Evolutionary conservation across 2,888 invertebrate species (phyloP), one percentile per base, ranked within the genome.

Genomic region (Drosophila meridionalis): DNA sequence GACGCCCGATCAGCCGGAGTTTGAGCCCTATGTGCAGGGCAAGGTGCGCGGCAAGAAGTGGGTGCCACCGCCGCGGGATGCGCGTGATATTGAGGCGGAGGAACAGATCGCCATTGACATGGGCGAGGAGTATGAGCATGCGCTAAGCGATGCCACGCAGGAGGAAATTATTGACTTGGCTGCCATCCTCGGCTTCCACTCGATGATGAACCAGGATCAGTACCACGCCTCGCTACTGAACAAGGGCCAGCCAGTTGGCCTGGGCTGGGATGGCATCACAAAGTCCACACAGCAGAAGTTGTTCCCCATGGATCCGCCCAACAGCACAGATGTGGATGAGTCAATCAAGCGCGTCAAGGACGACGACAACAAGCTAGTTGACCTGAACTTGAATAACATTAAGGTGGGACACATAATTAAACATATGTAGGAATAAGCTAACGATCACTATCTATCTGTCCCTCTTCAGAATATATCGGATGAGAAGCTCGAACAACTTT

Each of bases 121-220:
- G 93, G 98, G 98, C 74, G 98, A 98, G 91, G 98, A 98, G 93
- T 98, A 98, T 92, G 98, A 98, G 92, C 95, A 96, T 90, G 98
- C 98, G n/a, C 94, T 99, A 76, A 95, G 95, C 45, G 94, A 95
- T 90, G 99, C 99, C 61, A 95, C 97, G 82, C 98, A 99, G 94
- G 98, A 98, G 93, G 99, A 99, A 95, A 97, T 99, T 91, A 99
- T 99, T 91, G 99, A 99, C 94, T 95, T 99, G 93, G 99, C 99
- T 91, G 99, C 99, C 93, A 98, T 99, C 93, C 95, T 99, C 92
- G 99, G 99, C 91, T 99, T 99, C 95, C 99, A 99, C 94, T 99
- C 99, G 76, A 99, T 99, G 98, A 97, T 99, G 96, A 99, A 99
- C 93, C 99, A 99, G 94, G 99, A 99, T 93, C 99, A 99, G 94